Conservation (phyloP, 2,113 vertebrate species). For the Tragulus kanchil region DNA sequence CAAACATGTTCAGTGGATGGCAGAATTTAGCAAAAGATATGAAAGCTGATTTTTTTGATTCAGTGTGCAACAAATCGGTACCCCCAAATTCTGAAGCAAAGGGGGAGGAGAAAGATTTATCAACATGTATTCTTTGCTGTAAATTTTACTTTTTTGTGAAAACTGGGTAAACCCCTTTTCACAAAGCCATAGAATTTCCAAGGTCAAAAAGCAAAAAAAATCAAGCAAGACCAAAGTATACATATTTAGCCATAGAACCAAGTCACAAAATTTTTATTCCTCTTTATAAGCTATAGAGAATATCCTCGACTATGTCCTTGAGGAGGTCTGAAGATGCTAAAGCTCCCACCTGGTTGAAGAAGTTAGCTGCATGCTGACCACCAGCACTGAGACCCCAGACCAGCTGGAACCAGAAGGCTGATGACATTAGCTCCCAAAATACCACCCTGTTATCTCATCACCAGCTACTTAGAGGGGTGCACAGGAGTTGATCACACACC, state of each 20-base stretch:
- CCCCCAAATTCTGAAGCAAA: background rate
- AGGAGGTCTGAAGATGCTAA: background rate
- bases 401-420: background rate
- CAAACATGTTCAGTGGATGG: background rate
- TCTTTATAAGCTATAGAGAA: background rate
- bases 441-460: background rate
- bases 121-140: background rate
- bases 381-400: background rate
- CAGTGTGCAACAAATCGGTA: background rate
- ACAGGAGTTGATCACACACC: background rate
- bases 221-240: background rate
- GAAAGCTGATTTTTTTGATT: background rate
- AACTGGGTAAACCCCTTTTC: background rate
- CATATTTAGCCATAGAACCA: background rate
- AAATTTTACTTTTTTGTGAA: conserved; percentile 10
- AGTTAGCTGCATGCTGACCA: background rate
- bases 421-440: background rate
- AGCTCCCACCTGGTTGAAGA: background rate
- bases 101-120: background rate
- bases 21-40: background rate
- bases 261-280: background rate
- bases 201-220: background rate
- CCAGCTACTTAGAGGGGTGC: background rate
- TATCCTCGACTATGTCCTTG: background rate
- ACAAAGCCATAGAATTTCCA: no score